A percentile compares a stretch with the other conserved stretches of the same genome.
phyloP scores from a whole-genome alignment of 2,113 vertebrate species.

The Ornithorhynchus anatinus region DNA sequence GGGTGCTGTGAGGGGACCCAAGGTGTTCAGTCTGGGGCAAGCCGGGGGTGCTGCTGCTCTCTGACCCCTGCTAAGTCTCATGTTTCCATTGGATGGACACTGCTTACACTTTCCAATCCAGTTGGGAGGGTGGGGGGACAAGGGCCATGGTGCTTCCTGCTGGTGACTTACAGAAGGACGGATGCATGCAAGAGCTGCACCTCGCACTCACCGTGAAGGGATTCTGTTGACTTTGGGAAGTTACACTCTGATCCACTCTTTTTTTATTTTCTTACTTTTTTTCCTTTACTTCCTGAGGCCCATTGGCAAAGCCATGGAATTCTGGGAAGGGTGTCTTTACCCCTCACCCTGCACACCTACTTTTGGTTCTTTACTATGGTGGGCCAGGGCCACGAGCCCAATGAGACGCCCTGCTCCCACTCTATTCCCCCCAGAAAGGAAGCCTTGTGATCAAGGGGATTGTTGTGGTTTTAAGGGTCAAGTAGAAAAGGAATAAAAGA shows the following conservation, averaged over 20 bases:
- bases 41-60: too few relatives aligned
- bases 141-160: too few relatives aligned
- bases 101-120: too few relatives aligned
- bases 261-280: slow-evolving; percentile 3
- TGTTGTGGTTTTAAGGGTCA: slow-evolving; percentile 21
- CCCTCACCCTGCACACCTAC: slow-evolving; percentile 6
- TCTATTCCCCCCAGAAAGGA: slow-evolving; percentile 13
- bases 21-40: not conserved
- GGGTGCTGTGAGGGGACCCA: not conserved
- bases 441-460: slow-evolving; percentile 17
- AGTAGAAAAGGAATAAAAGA: slow-evolving; percentile 10
- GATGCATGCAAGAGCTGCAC: not conserved
- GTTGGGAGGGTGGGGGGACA: too few relatives aligned
- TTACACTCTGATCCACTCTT: not conserved
- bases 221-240: not conserved
- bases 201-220: not conserved
- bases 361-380: not conserved
- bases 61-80: too few relatives aligned
- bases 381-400: too few relatives aligned
- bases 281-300: slow-evolving; percentile 11
- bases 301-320: slow-evolving; percentile 15
- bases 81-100: too few relatives aligned
- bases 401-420: too few relatives aligned
- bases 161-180: too few relatives aligned
- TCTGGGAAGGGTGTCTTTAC: slow-evolving; percentile 14